Percentiles rank a stretch among this genome's conserved stretches.
Conservation (phyloP, 2,113 vertebrate genomes). For the Eptesicus fuscus region DNA sequence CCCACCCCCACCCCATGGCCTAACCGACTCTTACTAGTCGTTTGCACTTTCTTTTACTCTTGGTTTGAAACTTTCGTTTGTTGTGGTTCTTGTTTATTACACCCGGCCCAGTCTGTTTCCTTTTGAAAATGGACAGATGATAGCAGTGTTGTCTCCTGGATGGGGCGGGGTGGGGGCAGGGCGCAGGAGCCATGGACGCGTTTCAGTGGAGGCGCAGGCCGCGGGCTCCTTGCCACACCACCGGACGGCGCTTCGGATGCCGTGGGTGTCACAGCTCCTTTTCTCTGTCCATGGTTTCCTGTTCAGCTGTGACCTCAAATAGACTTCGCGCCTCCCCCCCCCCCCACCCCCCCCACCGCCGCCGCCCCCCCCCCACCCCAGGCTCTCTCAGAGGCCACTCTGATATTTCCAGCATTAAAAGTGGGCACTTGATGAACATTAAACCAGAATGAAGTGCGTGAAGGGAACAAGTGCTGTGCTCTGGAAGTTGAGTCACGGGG, state of each 20-base stretch:
- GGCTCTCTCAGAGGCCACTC: neutral
- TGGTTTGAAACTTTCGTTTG: neutral
- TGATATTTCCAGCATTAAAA: neutral
- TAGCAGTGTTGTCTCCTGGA: neutral
- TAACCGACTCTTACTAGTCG: neutral
- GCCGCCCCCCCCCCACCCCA: too few relatives aligned
- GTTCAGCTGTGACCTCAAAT: neutral
- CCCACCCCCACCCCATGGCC: neutral
- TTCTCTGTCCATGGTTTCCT: neutral
- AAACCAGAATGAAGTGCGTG: neutral
- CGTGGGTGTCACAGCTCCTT: neutral
- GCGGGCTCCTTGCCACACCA: neutral
- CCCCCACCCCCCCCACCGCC: too few relatives aligned
- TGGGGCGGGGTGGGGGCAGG: too few relatives aligned
- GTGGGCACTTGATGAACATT: neutral
- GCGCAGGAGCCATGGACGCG: too few relatives aligned
- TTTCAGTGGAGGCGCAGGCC: neutral
- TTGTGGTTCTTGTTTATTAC: neutral
- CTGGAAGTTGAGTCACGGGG: neutral
- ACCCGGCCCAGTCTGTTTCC: neutral
- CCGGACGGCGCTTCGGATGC: neutral
- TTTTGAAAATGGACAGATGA: neutral
- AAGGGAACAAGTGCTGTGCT: accelerated
- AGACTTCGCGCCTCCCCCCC: too few relatives aligned
- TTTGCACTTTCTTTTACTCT: neutral